Base-by-base conservation (phyloP, 2,797 vertebrate species). In the Bovichtus variegatus region DNA sequence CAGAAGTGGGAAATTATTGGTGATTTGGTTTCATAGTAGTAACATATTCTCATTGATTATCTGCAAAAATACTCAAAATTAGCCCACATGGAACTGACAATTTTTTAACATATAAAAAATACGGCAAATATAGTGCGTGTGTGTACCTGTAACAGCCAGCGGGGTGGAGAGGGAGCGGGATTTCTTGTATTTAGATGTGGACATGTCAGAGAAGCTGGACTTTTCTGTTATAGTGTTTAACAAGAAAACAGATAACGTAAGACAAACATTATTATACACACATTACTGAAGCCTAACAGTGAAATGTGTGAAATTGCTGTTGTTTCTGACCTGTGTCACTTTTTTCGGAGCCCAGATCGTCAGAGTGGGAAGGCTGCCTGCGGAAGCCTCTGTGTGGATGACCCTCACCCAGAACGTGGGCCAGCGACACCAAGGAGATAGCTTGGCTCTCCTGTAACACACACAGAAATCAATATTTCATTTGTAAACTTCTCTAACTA, bases 391-490 rank as follows among this genome's bases (percentile, higher is more conserved):
- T 95, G 70, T 82, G 79, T 0, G 91, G 80, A 40, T 87, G 74
- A 46, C 83, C 64, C 1, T 95, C 94, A 38, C 92, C 95, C 0
- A 97, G 71, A 58, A 96, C 82, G 1, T 95, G 95, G 40, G 96
- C 94, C 63, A 99, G 92, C 0, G 97, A 96, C 83, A 96, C 76
- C 40, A 97, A 80, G 0, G 96, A 97, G 78, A 97, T 92, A 19
- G 96, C 97, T 74, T 98, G 98, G 89, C 95, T 97, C 87, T 97
- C 97, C 97, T 96, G 78, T 18, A 60, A 76, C 57, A 79, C 51
- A 81, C 40, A 80, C 5, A 44, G 19, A 18, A 11, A 51, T 43
- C 18, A 34, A 38, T 36, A 50, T 40, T 62, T n/a, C 0, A 53
- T 27, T 29, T 49, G 2, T 34, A 58, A 50, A 51, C 27, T 10